phyloP scores from a whole-genome alignment of 2,888 invertebrate species.

The Silvanus unidentatus region DNA sequence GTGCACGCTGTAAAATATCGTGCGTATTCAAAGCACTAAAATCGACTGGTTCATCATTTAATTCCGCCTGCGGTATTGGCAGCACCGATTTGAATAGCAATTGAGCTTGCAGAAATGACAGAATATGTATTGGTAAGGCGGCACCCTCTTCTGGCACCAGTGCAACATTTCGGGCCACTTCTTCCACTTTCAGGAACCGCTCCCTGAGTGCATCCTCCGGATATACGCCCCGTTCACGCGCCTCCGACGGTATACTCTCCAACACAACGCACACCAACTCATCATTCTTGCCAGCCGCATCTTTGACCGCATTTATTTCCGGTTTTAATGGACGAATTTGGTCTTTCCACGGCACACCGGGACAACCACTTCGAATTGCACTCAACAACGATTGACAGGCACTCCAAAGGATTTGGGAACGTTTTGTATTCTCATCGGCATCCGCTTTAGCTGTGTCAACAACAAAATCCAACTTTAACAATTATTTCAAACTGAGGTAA shows the following conservation, averaged over 20 bases:
- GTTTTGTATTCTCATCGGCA: slow-evolving; percentile 66
- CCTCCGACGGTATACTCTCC: slow-evolving; percentile 70
- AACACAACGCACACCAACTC: slow-evolving; percentile 74
- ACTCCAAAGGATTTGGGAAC: slow-evolving; percentile 88
- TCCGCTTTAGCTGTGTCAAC: slow-evolving; percentile 57
- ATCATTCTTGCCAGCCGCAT: slow-evolving; percentile 70
- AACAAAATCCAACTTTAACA: background rate
- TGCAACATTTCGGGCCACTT: slow-evolving; percentile 76
- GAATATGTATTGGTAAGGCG: slow-evolving; percentile 71
- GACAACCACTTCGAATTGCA: slow-evolving; percentile 61
- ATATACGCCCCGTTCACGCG: slow-evolving; percentile 74
- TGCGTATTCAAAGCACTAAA: slow-evolving; percentile 73
- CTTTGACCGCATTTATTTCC: slow-evolving; percentile 68
- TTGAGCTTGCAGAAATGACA: slow-evolving; percentile 87
- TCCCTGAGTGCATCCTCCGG: slow-evolving; percentile 82
- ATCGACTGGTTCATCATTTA: slow-evolving; percentile 68
- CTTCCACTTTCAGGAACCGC: slow-evolving; percentile 76
- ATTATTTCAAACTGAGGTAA: background rate
- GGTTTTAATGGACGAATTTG: slow-evolving; percentile 57
- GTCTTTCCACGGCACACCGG: slow-evolving; percentile 52
- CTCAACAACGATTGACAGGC: slow-evolving; percentile 84
- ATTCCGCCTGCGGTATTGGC: slow-evolving; percentile 66
- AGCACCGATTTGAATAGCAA: slow-evolving; percentile 64
- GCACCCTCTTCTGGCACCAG: slow-evolving; percentile 85
- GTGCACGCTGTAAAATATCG: slow-evolving; percentile 83